phyloP scores from a whole-genome alignment of 2,888 invertebrate genomes.

The Tenthredo scrophulariae region DNA sequence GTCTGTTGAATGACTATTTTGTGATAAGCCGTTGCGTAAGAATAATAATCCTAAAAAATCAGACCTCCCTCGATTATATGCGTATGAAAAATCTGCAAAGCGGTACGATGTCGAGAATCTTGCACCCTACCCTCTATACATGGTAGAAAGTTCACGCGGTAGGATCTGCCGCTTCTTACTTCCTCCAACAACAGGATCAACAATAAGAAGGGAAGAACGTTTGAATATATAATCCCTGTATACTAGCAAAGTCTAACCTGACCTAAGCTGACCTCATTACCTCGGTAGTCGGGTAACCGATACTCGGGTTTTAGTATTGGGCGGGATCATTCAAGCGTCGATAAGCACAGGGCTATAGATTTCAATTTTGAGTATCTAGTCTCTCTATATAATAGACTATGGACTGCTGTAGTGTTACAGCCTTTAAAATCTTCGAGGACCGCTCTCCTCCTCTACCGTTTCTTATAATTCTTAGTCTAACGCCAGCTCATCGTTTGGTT shows the following conservation, averaged over 20 bases:
- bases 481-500: slow-evolving; percentile 13
- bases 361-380: slow-evolving; percentile 49
- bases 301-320: slow-evolving; percentile 64
- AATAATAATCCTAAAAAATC: not conserved
- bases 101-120: no score
- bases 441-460: not conserved
- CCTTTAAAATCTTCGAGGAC: not conserved
- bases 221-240: slow-evolving; percentile 14
- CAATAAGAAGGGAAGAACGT: not conserved
- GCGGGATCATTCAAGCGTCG: slow-evolving; percentile 61
- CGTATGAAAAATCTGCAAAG: no score
- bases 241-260: slow-evolving; percentile 25
- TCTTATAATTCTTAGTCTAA: not conserved
- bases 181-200: not conserved
- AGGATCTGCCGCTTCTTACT: not conserved
- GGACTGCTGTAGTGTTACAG: not conserved
- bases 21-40: no score
- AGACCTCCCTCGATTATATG: no score
- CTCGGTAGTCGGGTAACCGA: slow-evolving; percentile 65
- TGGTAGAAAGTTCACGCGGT: not conserved
- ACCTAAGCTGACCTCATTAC: slow-evolving; percentile 56
- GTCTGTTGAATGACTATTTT: no score
- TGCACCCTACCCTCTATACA: not conserved
- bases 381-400: not conserved
- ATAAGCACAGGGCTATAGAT: slow-evolving; percentile 61